Conservation (phyloP, 2,888 invertebrate species). For the Dicyrtomina minuta region DNA sequence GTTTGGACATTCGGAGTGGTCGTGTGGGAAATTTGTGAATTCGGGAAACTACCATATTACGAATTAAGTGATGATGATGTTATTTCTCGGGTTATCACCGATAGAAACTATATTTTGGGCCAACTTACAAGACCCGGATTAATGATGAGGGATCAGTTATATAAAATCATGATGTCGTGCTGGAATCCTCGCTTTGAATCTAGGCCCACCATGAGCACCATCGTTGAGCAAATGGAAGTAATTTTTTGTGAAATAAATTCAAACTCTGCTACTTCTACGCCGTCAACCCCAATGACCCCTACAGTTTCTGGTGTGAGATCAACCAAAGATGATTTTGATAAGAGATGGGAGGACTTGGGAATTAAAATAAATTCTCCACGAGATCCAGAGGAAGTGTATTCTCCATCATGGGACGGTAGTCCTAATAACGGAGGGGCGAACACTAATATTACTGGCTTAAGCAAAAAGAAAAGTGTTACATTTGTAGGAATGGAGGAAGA, state of each 20-base stretch:
- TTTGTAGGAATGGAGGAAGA: conserved; percentile 18
- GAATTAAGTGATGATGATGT: conserved; percentile 67
- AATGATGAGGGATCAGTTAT: conserved; percentile 43
- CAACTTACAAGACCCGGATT: conserved; percentile 47
- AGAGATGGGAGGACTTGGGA: conserved; percentile 49
- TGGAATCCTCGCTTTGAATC: conserved; percentile 40
- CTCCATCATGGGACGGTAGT: not conserved
- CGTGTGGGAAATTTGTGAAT: conserved; percentile 77
- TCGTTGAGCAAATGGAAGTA: conserved; percentile 40
- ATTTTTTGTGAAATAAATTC: not conserved
- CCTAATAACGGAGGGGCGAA: too few species aligned
- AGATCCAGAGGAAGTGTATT: not conserved
- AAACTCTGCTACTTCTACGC: not conserved
- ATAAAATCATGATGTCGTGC: conserved; percentile 46
- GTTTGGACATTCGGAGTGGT: conserved; percentile 77
- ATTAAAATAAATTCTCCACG: not conserved
- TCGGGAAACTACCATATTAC: conserved; percentile 69
- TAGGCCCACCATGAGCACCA: conserved; percentile 41
- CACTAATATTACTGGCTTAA: too few species aligned
- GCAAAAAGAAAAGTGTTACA: conserved; percentile 24
- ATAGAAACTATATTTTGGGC: conserved; percentile 53
- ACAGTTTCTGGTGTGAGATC: not conserved
- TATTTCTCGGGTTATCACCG: conserved; percentile 63
- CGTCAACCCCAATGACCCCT: not conserved
- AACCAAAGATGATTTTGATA: conserved; percentile 48